Evolutionary conservation across 53 echinoderm and acorn worm genomes (phyloP).

Genomic region (Pentamera pediparva): DNA sequence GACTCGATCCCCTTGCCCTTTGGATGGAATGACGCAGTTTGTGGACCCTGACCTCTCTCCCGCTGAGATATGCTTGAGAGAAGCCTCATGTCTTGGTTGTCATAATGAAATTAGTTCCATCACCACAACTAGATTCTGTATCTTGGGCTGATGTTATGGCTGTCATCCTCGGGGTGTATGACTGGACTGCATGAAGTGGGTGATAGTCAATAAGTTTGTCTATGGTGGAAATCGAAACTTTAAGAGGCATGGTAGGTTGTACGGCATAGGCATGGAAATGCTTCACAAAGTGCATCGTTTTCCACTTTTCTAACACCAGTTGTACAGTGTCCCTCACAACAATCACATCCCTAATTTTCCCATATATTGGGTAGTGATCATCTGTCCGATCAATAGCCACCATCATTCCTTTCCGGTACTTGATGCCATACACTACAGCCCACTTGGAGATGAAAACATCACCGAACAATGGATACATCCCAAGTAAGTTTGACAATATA

Average conservation of each 20-base stretch:
- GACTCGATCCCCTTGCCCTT: no score
- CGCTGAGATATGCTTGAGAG: no score
- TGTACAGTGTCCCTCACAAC: conserved; percentile 18
- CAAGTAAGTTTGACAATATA: conserved; percentile 9
- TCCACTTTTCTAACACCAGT: conserved; percentile 25
- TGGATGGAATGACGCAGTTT: no score
- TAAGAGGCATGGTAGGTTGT: conserved; percentile 15
- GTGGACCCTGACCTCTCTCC: no score
- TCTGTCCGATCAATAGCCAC: conserved; percentile 10
- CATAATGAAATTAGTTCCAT: no score
- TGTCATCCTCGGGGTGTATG: conserved; percentile 18
- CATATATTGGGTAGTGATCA: conserved; percentile 31
- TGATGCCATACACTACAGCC: conserved; percentile 17
- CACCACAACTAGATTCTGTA: conserved; percentile 2
- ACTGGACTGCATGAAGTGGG: conserved; percentile 42
- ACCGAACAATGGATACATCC: conserved; percentile 34
- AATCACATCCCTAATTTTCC: conserved; percentile 31
- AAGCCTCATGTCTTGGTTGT: no score
- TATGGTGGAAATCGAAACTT: conserved; percentile 6
- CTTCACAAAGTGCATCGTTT: conserved; percentile 20
- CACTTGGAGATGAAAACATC: conserved; percentile 53
- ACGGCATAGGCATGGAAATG: conserved; percentile 46
- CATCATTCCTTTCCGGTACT: conserved; percentile 43
- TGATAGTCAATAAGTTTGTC: conserved; percentile 35
- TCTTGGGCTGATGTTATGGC: conserved; percentile 43